A percentile compares a stretch with the other conserved stretches of the same genome.
Conservation (phyloP, 2,888 invertebrate genomes). For the Dryobotodes eremita region DNA sequence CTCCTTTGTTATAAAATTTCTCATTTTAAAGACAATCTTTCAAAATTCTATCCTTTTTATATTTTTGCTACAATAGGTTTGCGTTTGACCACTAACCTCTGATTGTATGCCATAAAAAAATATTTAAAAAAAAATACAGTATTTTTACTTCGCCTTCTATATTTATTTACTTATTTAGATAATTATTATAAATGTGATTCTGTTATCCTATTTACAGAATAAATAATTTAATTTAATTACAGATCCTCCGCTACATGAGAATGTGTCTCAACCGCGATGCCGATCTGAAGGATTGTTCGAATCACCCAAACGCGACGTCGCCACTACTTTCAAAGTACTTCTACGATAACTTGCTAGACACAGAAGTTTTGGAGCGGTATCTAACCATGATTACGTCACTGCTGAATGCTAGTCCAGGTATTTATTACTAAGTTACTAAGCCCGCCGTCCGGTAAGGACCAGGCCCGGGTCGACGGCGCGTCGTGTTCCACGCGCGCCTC, state of each 20-base stretch:
- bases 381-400: constrained; percentile 92
- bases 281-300: constrained; percentile 86
- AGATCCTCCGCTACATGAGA: constrained; percentile 93
- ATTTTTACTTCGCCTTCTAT: constrained; percentile 12
- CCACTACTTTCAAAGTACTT: constrained; percentile 93
- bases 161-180: constrained; percentile 77
- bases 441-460: too few relatives aligned
- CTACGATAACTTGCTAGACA: constrained; percentile 87
- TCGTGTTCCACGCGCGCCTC: too few relatives aligned
- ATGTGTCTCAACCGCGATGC: constrained; percentile 93
- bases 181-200: neutral
- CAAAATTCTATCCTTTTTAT: neutral
- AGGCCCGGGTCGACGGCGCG: too few relatives aligned
- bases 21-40: neutral
- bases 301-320: constrained; percentile 92
- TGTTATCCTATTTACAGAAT: neutral
- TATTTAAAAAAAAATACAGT: neutral
- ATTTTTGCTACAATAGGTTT: too few relatives aligned
- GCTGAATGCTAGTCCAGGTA: constrained; percentile 93
- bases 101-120: too few relatives aligned
- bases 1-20: too few relatives aligned
- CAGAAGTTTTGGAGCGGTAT: constrained; percentile 92
- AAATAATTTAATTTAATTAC: neutral
- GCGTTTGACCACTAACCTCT: neutral
- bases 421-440: constrained; percentile 9